Evolutionary conservation across 2,113 vertebrate genomes (phyloP).

Genomic region (Emberiza fucata): DNA sequence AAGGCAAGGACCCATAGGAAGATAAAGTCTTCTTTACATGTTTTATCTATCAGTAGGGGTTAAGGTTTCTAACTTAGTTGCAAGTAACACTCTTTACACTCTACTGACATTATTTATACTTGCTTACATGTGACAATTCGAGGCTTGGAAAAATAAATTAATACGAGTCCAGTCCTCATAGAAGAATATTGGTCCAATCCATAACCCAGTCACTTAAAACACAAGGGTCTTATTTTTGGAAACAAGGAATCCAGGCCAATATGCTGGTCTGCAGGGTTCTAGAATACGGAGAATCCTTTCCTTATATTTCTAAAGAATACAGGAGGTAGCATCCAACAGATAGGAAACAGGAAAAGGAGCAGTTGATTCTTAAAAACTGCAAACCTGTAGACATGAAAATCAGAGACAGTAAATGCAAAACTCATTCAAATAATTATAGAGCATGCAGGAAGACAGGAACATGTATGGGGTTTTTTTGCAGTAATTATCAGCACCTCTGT

Average conservation of each 20-base stretch:
- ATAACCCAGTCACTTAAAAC: not conserved
- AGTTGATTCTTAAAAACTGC: not conserved
- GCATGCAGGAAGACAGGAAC: not conserved
- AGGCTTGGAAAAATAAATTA: not conserved
- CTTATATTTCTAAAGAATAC: not conserved
- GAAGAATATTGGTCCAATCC: not conserved
- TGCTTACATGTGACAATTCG: not conserved
- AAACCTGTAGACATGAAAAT: not conserved
- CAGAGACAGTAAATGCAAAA: not conserved
- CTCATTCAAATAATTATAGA: not conserved
- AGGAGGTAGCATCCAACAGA: not conserved
- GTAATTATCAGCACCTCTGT: not conserved
- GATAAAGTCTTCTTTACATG: not conserved
- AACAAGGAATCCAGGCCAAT: not conserved
- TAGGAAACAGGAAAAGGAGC: fast-evolving
- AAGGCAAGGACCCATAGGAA: not conserved
- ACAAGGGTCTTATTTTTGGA: not conserved
- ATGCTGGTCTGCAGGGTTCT: not conserved
- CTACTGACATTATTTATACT: not conserved
- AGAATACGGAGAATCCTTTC: not conserved
- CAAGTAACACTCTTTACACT: not conserved
- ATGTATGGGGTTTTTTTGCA: not conserved
- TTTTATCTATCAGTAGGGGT: not conserved
- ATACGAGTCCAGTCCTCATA: not conserved
- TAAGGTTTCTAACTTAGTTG: not conserved